phyloP scores from a whole-genome alignment of 2,113 vertebrate species.

The Notarius lentiginosus region DNA sequence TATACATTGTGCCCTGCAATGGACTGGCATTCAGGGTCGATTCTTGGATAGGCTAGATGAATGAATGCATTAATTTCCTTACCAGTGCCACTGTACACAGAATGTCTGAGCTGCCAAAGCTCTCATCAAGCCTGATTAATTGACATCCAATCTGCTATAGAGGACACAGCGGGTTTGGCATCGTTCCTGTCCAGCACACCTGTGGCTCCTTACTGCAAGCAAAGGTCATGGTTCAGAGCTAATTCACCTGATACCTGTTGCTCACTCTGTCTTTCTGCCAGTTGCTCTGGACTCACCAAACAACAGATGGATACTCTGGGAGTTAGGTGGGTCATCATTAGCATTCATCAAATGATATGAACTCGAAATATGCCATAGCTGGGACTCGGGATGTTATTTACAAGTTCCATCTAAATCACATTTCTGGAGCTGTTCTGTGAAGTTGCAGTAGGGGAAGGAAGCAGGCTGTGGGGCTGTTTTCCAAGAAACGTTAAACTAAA shows the following conservation, averaged over 20 bases:
- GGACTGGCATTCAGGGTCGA: neutral
- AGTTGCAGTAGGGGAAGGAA: neutral
- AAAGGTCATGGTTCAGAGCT: constrained; percentile 37
- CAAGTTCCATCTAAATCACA: constrained; percentile 6
- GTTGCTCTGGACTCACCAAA: constrained; percentile 24
- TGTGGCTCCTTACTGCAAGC: constrained; percentile 53
- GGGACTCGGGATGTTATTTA: constrained; percentile 20
- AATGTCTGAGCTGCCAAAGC: neutral
- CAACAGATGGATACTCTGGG: constrained; percentile 29
- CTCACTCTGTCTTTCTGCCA: constrained; percentile 13
- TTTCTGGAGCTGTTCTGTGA: constrained; percentile 9
- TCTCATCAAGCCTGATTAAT: neutral
- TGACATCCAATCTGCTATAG: constrained; percentile 29
- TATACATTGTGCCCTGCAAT: neutral
- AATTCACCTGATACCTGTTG: constrained; percentile 36
- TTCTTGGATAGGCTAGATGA: neutral
- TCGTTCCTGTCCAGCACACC: constrained; percentile 53
- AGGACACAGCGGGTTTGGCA: constrained; percentile 53
- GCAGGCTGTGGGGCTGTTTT: neutral
- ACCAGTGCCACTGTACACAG: neutral
- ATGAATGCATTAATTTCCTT: neutral
- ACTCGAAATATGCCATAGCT: constrained; percentile 10
- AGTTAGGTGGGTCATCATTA: constrained; percentile 27
- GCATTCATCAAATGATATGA: constrained; percentile 12
- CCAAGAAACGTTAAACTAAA: neutral